Conservation (phyloP, 2,888 invertebrate species). For the Ectropis crepuscularia region DNA sequence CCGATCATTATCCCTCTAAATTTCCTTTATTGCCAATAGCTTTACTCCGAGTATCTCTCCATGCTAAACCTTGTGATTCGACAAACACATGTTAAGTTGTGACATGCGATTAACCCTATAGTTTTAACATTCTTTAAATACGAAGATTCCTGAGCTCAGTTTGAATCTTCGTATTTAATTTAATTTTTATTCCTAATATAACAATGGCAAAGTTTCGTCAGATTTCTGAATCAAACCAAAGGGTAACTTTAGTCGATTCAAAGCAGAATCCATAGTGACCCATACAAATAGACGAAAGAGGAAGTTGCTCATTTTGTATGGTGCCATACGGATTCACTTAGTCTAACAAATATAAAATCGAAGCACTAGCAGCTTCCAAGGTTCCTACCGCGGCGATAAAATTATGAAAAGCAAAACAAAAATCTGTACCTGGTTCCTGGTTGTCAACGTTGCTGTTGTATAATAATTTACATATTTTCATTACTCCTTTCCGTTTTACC, state of each 20-base stretch:
- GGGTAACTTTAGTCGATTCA: conserved; percentile 48
- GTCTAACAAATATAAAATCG: conserved; percentile 35
- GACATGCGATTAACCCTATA: conserved; percentile 80
- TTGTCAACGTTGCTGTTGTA: conserved; percentile 61
- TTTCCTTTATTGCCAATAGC: conserved; percentile 77
- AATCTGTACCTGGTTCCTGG: conserved; percentile 51
- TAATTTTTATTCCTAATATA: conserved; percentile 54
- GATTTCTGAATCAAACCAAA: conserved; percentile 39
- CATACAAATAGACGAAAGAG: conserved; percentile 80
- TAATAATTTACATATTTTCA: conserved; percentile 62
- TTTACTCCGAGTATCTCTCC: conserved; percentile 55
- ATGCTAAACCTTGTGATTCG: conserved; percentile 65
- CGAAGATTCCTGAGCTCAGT: conserved; percentile 78
- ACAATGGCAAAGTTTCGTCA: conserved; percentile 64
- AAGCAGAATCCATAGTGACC: conserved; percentile 74
- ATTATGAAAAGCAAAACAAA: conserved; percentile 50
- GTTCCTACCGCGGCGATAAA: conserved; percentile 45
- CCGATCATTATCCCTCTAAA: conserved; percentile 47
- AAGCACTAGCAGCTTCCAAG: conserved; percentile 45
- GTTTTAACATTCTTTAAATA: conserved; percentile 68
- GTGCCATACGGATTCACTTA: conserved; percentile 72
- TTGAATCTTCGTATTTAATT: conserved; percentile 73
- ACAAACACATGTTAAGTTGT: conserved; percentile 82
- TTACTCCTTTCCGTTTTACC: conserved; percentile 55
- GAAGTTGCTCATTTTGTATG: conserved; percentile 82